Conservation (phyloP, 1,140 invertebrate genomes). For the Drosophila watanabei region DNA sequence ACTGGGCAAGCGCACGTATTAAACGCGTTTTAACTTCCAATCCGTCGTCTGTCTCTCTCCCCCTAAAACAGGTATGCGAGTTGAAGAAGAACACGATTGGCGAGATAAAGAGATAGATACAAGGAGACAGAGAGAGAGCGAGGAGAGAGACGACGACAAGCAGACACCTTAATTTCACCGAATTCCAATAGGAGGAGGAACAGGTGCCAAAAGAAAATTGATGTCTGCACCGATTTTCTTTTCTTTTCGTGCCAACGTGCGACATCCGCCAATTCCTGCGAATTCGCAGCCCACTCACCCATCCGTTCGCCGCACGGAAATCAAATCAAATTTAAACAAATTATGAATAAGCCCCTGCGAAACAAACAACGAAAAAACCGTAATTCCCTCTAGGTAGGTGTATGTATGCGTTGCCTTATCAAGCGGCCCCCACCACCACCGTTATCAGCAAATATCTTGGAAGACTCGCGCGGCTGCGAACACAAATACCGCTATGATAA, state of each 20-base stretch:
- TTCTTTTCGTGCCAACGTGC: slow-evolving; percentile 46
- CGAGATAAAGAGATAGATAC: slow-evolving; percentile 29
- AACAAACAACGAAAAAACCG: slow-evolving; percentile 47
- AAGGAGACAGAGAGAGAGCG: slow-evolving; percentile 4
- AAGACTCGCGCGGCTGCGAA: slow-evolving; percentile 50
- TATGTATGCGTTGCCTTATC: slow-evolving; percentile 61
- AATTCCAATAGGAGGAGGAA: slow-evolving; percentile 46
- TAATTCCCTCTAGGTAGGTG: slow-evolving; percentile 37
- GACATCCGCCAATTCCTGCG: slow-evolving; percentile 44
- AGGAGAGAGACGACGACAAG: slow-evolving; percentile 1
- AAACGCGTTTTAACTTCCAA: slow-evolving; percentile 77
- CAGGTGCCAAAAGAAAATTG: slow-evolving; percentile 40
- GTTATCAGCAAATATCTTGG: slow-evolving; percentile 76
- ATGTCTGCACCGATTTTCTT: slow-evolving; percentile 54
- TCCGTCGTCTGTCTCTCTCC: slow-evolving; percentile 10
- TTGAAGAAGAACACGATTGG: slow-evolving; percentile 56
- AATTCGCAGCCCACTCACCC: slow-evolving; percentile 44
- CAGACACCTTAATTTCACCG: slow-evolving; percentile 63
- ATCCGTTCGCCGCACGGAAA: slow-evolving; percentile 1
- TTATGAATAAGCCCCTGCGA: slow-evolving; percentile 60
- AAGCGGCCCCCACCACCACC: slow-evolving; percentile 43
- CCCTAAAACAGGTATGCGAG: slow-evolving; percentile 67
- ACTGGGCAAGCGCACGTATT: slow-evolving; percentile 74
- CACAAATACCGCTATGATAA: slow-evolving; percentile 46
- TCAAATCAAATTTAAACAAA: slow-evolving; percentile 34